Evolutionary conservation across 2,797 vertebrate genomes (phyloP), one percentile per base, ranked within the genome.

Genomic region (Darevskia mixta): DNA sequence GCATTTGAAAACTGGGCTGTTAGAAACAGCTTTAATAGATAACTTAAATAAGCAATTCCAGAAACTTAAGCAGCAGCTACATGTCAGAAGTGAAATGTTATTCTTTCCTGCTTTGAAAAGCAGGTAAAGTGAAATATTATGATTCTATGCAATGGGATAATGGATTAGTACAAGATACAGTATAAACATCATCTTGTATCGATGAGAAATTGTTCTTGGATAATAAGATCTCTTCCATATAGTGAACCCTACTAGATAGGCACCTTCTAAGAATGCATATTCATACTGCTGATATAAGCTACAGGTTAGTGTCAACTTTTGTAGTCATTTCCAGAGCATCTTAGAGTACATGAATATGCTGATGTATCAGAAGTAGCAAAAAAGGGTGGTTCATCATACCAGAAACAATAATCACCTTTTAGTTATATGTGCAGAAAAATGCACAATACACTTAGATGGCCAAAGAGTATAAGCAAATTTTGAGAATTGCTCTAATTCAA

Each of bases 51-150:
- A 67, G 17, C n/a, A 89, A 3, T 90, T 61, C 49, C 75, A 76
- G 41, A 86, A 71, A 18, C 20, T 89, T 87, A 32, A 69, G 32
- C 15, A 87, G 27, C 9, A 79, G 83, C 79, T 89, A 86, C 64
- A 4, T 55, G 0, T 79, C 45, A 72, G n/a, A 93, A 91, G 0
- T 75, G 82, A 78, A 8, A 32, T 1, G 64, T 0, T 3, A 11
- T 8, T 8, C 32, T 13, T 83, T 76, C 38, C 29, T 73, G 27
- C 20, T 41, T 66, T 82, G 1, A 1, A 35, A 4, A 90, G 41
- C 2, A 78, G n/a, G 90, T 61, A 17, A 23, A 32, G 38, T 71
- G 86, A 1, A 41, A 89, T 88, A 49, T 78, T 86, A 64, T 83
- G 32, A 89, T 43, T 73, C 61, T 43, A 41, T 90, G 75, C 90